phyloP scores from a whole-genome alignment of 2,113 vertebrate species.

The Nannospalax galili region DNA sequence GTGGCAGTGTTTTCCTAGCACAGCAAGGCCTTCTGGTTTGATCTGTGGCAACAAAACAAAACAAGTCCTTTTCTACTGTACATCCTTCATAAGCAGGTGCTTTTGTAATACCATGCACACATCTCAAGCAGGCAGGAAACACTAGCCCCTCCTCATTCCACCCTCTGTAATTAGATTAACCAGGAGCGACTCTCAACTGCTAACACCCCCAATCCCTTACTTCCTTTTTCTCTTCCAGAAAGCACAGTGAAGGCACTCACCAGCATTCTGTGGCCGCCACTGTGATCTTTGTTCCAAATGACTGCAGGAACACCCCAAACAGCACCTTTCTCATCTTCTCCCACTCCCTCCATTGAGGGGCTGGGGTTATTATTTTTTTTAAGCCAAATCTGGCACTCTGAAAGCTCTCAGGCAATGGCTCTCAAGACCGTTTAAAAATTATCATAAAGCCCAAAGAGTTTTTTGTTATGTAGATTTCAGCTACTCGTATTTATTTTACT shows the following conservation, averaged over 20 bases:
- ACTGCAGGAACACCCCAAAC: not conserved
- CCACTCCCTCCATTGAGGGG: not conserved
- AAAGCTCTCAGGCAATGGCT: not conserved
- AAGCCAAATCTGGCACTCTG: not conserved
- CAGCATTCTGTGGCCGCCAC: not conserved
- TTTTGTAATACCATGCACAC: no score
- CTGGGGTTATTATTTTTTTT: not conserved
- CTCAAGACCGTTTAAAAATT: conserved; percentile 22
- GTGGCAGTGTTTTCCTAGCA: not conserved
- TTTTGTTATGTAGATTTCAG: conserved; percentile 39
- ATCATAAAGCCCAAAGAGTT: not conserved
- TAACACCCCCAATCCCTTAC: not conserved
- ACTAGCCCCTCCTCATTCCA: not conserved
- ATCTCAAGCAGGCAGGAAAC: not conserved
- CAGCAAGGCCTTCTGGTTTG: not conserved
- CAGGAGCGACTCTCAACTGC: not conserved
- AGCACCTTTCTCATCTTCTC: not conserved
- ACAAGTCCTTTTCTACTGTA: no score
- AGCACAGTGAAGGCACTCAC: conserved; percentile 60
- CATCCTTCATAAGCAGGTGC: no score
- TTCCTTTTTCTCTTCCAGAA: conserved; percentile 74
- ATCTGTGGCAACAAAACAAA: no score
- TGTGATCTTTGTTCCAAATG: not conserved
- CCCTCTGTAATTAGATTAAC: not conserved
- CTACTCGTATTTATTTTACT: not conserved